Conservation (phyloP, 2,113 vertebrate species). For the Bubo bubo region DNA sequence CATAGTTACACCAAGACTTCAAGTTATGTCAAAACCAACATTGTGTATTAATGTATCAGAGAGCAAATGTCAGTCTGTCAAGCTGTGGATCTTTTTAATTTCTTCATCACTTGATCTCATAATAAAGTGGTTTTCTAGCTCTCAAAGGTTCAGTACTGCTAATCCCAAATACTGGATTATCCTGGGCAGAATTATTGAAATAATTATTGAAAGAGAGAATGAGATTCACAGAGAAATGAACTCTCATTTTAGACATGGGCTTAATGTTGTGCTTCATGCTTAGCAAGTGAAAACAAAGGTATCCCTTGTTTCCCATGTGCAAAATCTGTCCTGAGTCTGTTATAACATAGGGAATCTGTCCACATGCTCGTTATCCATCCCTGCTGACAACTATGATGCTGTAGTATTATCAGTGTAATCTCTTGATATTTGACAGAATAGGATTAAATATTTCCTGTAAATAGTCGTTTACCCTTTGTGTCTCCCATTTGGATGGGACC, state of each 20-base stretch:
- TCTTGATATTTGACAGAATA: neutral
- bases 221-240: neutral
- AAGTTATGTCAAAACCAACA: neutral
- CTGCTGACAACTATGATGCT: neutral
- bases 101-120: neutral
- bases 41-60: neutral
- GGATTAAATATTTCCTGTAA: neutral
- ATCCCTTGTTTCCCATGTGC: neutral
- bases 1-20: neutral
- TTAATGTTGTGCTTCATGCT: neutral
- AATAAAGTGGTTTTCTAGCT: neutral
- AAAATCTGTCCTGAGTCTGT: neutral
- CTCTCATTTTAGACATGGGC: neutral
- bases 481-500: neutral
- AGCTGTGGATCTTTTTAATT: neutral
- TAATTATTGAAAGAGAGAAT: neutral
- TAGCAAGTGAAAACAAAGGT: neutral
- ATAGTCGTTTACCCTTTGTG: rapidly evolving
- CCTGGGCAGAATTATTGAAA: neutral
- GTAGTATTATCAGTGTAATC: neutral
- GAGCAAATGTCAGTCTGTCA: neutral
- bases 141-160: neutral
- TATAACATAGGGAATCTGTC: neutral
- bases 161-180: constrained; percentile 2
- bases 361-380: neutral